phyloP scores from a whole-genome alignment of 1,140 invertebrate species.

The Drosophila insularis region DNA sequence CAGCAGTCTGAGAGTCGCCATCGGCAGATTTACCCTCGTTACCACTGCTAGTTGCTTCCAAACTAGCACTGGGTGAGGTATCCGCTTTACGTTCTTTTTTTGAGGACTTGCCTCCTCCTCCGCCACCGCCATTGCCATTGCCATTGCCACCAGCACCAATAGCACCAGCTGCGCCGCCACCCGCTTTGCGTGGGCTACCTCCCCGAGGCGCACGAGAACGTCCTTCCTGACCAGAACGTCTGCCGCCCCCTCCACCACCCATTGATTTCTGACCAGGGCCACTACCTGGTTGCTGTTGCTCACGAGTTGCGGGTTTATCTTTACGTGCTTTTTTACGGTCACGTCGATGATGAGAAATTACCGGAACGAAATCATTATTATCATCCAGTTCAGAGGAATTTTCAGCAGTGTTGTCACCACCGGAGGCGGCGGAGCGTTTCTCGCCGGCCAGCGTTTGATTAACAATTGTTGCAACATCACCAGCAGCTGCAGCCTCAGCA shows the following conservation, averaged over 20 bases:
- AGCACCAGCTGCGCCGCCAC: conserved; percentile 1
- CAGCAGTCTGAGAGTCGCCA: conserved; percentile 39
- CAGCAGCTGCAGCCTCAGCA: conserved; percentile 59
- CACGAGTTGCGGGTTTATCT: conserved; percentile 65
- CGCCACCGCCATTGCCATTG: neutral
- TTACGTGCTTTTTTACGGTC: conserved; percentile 83
- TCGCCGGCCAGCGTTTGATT: conserved; percentile 53
- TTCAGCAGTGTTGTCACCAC: conserved; percentile 75
- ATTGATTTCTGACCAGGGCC: conserved; percentile 54
- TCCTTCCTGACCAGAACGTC: conserved; percentile 14
- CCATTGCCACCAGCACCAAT: neutral
- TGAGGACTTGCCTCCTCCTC: conserved; percentile 29
- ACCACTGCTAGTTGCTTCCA: conserved; percentile 68
- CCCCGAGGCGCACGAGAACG: conserved; percentile 54
- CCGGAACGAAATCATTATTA: conserved; percentile 83
- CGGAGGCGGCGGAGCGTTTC: conserved; percentile 68
- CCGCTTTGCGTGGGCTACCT: conserved; percentile 71
- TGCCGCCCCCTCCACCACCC: conserved; percentile 19
- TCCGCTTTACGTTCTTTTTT: conserved; percentile 74
- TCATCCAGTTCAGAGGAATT: conserved; percentile 83
- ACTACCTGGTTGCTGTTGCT: conserved; percentile 61
- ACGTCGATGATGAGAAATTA: conserved; percentile 83
- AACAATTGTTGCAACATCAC: conserved; percentile 31
- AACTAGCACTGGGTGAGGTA: conserved; percentile 73
- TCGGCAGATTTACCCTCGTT: conserved; percentile 66